Evolutionary conservation across 2,113 vertebrate species (phyloP), one percentile per base, ranked within the genome.

Genomic region (Myrmecobius fasciatus): DNA sequence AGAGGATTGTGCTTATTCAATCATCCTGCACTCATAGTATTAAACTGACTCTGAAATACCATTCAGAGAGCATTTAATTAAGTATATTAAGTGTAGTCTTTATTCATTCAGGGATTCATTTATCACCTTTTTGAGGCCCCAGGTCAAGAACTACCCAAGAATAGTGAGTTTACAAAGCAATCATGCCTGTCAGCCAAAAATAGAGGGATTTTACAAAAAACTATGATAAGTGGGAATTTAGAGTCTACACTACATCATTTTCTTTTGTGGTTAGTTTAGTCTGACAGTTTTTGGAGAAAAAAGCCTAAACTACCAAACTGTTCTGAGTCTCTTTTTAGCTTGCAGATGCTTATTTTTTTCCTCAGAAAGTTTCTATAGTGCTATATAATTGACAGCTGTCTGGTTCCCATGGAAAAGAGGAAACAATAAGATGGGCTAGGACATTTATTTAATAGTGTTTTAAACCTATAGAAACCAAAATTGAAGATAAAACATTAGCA

Each of bases 151-250:
- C 92, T 92, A 93, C 91, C 89, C 88, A 28, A 60, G 56, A 95
- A 96, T 92, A 90, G 53, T 26, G 60, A 52, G 89, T 97, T 97
- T 97, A 89, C 92, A 96, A 95, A 91, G 94, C 96, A 95, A 95
- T 97, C 94, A 89, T 97, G 56, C 93, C 92, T 97, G 95, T 97
- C 89, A 97, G 75, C 93, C 95, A 95, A 97, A 96, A 96, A 95
- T 93, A 97, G 96, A 93, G 89, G 96, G 92, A 96, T 89, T 54
- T 92, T 95, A 94, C 96, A 95, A 96, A 95, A 96, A 95, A 95
- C 94, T 95, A 94, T 47, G 96, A 95, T 93, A 97, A 95, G 94
- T 90, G 95, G 91, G 97, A 96, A 95, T 93, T 83, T 89, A 94
- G 53, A 91, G 93, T 56, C 94, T 96, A 96, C 90, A 93, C 51